phyloP scores from a whole-genome alignment of 2,888 invertebrate species.

The Acrocyrtus sp. region DNA sequence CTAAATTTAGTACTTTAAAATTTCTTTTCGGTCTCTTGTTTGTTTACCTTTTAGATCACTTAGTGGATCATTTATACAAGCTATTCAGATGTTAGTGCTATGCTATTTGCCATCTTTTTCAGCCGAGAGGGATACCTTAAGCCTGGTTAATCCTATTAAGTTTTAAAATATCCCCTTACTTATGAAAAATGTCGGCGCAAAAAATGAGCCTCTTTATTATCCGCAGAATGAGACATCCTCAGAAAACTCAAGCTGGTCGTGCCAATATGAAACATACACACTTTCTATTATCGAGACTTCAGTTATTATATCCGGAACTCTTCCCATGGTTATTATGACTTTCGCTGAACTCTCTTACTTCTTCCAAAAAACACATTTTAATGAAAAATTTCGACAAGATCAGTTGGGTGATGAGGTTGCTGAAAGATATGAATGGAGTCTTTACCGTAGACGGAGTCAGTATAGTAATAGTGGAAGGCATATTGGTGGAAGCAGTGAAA shows the following conservation, averaged over 20 bases:
- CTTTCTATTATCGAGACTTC: conserved; percentile 38
- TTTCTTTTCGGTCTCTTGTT: too few species aligned
- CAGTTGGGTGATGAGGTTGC: conserved; percentile 10
- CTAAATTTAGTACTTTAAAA: too few species aligned
- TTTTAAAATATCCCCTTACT: background rate
- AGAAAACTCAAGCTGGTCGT: conserved; percentile 18
- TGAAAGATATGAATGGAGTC: conserved; percentile 4
- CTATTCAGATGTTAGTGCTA: conserved; percentile 29
- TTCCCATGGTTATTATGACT: conserved; percentile 40
- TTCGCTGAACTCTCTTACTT: conserved; percentile 29
- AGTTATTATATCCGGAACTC: conserved; percentile 42
- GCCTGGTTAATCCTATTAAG: conserved; percentile 20
- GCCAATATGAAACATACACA: conserved; percentile 41
- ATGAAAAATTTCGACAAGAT: background rate
- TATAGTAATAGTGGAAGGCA: too few species aligned
- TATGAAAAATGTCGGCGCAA: too few species aligned
- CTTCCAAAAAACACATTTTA: conserved; percentile 24
- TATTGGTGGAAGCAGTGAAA: too few species aligned
- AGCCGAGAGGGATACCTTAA: conserved; percentile 3
- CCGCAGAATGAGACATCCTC: conserved; percentile 9
- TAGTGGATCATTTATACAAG: conserved; percentile 46
- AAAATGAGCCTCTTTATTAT: too few species aligned
- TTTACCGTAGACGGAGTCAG: conserved; percentile 10
- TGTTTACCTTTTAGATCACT: conserved; percentile 42
- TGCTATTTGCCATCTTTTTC: conserved; percentile 3